Percentiles rank a stretch among this genome's conserved stretches.
phyloP scores from a whole-genome alignment of 2,113 vertebrate species.

The Aphyosemion australe region DNA sequence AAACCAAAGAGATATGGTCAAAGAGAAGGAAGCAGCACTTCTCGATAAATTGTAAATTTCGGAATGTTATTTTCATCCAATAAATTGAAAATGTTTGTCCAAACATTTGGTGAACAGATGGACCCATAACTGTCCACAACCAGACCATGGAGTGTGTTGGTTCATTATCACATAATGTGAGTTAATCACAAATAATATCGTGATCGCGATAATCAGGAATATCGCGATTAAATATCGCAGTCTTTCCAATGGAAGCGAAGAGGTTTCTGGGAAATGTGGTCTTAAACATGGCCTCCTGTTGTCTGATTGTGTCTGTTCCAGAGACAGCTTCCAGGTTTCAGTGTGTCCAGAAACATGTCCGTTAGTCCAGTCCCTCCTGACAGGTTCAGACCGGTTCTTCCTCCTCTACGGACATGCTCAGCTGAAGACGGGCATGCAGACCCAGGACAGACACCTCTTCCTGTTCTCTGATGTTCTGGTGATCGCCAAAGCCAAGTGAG shows the following conservation, averaged over 20 bases:
- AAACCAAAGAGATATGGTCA: no score
- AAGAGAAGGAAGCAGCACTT: no score
- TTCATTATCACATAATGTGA: no score
- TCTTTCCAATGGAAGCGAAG: background rate
- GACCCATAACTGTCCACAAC: no score
- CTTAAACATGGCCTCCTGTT: background rate
- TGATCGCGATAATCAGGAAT: no score
- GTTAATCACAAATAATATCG: no score
- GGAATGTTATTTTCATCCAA: no score
- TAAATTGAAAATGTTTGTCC: no score
- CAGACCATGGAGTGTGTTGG: no score
- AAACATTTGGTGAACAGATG: no score
- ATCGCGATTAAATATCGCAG: no score
- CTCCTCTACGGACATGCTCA: slow-evolving; percentile 69
- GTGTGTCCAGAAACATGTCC: slow-evolving; percentile 60
- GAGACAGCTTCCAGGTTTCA: slow-evolving; percentile 65
- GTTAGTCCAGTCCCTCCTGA: slow-evolving; percentile 66
- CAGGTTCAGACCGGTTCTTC: slow-evolving; percentile 45
- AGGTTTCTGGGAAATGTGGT: background rate
- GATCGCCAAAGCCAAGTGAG: slow-evolving; percentile 75
- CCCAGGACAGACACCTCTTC: slow-evolving; percentile 76
- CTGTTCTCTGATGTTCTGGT: slow-evolving; percentile 71
- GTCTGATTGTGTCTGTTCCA: slow-evolving; percentile 19
- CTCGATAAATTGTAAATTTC: no score
- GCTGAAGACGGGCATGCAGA: slow-evolving; percentile 75